Evolutionary conservation across 2,888 invertebrate genomes (phyloP).

Genomic region (Steinernema hermaphroditum): DNA sequence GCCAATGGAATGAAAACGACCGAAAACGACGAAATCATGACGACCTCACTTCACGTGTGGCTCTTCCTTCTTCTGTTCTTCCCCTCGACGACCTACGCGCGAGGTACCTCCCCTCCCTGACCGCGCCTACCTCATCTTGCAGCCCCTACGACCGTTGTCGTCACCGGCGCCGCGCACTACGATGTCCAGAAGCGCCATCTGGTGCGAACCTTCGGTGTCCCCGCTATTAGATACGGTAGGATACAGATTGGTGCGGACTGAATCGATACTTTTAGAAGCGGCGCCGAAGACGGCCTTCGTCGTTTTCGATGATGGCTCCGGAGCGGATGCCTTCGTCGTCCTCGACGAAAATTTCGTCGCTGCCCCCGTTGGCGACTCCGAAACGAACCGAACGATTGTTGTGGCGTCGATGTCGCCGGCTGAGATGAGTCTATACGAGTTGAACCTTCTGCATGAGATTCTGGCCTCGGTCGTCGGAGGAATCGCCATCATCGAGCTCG

Average conservation of each 20-base stretch:
- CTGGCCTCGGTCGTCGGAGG: constrained; percentile 43
- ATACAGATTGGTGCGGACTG: background rate
- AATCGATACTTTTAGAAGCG: background rate
- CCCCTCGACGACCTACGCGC: constrained; percentile 2
- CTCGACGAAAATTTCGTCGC: constrained; percentile 16
- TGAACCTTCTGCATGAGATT: constrained; percentile 40
- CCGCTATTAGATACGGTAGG: background rate
- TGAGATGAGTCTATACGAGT: constrained; percentile 45
- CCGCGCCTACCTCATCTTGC: background rate
- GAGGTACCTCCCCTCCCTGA: background rate
- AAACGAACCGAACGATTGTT: constrained; percentile 38
- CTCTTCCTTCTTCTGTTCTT: background rate
- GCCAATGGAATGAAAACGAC: constrained; percentile 27
- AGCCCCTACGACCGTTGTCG: background rate
- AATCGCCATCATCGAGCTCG: constrained; percentile 49
- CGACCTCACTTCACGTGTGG: background rate
- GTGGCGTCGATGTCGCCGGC: constrained; percentile 39
- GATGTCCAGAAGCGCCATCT: constrained; percentile 4
- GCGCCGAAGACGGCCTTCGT: background rate
- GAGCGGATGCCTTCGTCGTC: background rate
- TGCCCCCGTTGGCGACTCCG: background rate
- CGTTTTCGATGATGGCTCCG: background rate
- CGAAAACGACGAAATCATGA: constrained; percentile 21
- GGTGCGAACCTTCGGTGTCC: background rate
- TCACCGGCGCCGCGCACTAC: background rate